A percentile compares a stretch with the other conserved stretches of the same genome.
Evolutionary conservation across 2,888 invertebrate genomes (phyloP).

Genomic region (Tricholauxania praeusta): DNA sequence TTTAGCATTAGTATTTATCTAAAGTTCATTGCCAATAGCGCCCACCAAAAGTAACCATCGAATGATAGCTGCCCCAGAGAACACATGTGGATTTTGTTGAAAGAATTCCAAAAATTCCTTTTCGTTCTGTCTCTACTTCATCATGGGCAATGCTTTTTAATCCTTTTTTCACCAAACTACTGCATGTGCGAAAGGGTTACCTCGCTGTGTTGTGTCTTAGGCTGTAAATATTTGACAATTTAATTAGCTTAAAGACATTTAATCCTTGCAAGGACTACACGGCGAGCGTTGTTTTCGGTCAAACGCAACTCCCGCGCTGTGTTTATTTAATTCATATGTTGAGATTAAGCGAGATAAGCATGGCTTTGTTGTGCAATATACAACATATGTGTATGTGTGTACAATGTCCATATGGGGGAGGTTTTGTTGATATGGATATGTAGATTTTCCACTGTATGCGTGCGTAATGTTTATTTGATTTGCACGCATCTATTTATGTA

Average conservation of each 20-base stretch:
- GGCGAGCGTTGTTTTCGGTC: conserved; percentile 1
- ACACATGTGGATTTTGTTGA: conserved; percentile 9
- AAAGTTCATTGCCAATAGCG: background rate
- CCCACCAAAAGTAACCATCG: background rate
- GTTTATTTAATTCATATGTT: conserved; percentile 34
- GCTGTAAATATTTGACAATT: conserved; percentile 65
- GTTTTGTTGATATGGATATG: background rate
- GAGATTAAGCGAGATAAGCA: conserved; percentile 35
- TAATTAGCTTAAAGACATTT: conserved; percentile 64
- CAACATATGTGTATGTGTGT: background rate
- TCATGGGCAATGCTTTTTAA: background rate
- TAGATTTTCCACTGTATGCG: background rate
- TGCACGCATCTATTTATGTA: background rate
- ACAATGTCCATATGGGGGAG: background rate
- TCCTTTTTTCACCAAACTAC: background rate
- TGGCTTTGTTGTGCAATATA: background rate
- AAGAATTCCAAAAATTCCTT: background rate
- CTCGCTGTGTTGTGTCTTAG: background rate
- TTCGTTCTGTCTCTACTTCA: conserved; percentile 11
- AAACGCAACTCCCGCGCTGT: conserved; percentile 5
- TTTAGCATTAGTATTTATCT: conserved; percentile 24
- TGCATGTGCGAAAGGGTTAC: conserved; percentile 1
- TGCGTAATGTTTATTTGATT: background rate
- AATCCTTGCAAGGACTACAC: conserved; percentile 48
- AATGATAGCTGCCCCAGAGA: background rate